phyloP scores from a whole-genome alignment of 2,113 vertebrate species.

The Thunnus maccoyii region DNA sequence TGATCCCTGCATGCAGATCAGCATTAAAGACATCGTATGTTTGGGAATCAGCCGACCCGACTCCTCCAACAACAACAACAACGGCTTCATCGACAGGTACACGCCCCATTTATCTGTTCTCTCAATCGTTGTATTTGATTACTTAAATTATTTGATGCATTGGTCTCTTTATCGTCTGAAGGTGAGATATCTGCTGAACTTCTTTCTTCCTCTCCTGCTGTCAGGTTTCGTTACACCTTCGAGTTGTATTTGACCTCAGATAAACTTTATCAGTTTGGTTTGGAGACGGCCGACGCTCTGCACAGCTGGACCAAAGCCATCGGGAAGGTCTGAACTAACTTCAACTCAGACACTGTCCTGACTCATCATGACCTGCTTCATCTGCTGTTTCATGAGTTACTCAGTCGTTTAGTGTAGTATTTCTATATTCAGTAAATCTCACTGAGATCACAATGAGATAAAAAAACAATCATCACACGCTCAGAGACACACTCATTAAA shows the following conservation, averaged over 20 bases:
- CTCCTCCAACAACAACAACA: slow-evolving; percentile 63
- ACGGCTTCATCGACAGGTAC: slow-evolving; percentile 86
- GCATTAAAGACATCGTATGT: slow-evolving; percentile 87
- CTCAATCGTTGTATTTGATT: no score
- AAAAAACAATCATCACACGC: no score
- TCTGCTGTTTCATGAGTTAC: no score
- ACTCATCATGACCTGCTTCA: no score
- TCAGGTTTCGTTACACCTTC: slow-evolving; percentile 93
- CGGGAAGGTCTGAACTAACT: slow-evolving; percentile 87
- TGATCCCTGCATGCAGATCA: slow-evolving; percentile 85
- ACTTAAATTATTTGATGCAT: no score
- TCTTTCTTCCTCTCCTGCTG: slow-evolving; percentile 19
- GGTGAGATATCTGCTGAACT: neutral
- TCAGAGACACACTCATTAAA: no score
- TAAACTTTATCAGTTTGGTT: slow-evolving; percentile 91
- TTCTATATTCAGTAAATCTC: no score
- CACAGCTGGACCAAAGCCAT: slow-evolving; percentile 93
- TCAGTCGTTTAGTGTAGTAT: no score
- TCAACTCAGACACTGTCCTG: neutral
- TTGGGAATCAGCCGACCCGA: slow-evolving; percentile 87
- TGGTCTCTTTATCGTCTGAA: neutral
- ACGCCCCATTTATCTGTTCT: no score
- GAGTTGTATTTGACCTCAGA: slow-evolving; percentile 91
- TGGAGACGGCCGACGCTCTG: slow-evolving; percentile 88
- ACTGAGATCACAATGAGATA: no score